Base-by-base conservation (phyloP, 2,888 invertebrate species). In the Sialis fuliginosa region DNA sequence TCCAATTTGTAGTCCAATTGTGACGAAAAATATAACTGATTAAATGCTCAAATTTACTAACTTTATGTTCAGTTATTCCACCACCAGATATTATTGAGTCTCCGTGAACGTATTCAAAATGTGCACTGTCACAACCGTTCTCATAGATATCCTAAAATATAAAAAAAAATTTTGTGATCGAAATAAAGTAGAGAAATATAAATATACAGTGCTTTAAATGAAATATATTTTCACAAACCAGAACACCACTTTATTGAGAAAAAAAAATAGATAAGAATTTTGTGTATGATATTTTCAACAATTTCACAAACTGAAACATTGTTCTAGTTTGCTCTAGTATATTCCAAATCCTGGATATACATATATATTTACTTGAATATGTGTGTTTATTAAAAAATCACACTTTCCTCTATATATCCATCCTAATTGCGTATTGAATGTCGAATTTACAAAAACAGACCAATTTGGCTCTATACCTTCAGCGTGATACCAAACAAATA, bases 401-500 rank as follows among this genome's bases (percentile, higher is more conserved):
- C 85, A 87, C 5, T 85, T 66, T 0, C 90, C 91, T 31, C 81
- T 70, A 57, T 75, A 85, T 0, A 66, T 66, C 77, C 80, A 84
- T 1, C 60, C 52, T 1, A 73, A 71, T 4, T 4, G 22, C 7
- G 57, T 61, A 6, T 64, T 58, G 31, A 83, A 66, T 53, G 78
- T 70, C 0, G 69, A 63, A 0, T 79, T 64, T 4, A 67, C 65
- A 0, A 74, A 68, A 0, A 82, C 67, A 9, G 61, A 58, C 89
- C 89, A 92, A 33, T 64, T 57, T 0, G 90, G 89, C 0, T 73
- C 69, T 0, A 71, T 63, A 1, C 67, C 68, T 54, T 88, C 88
- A 0, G 78, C 80, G 55, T 90, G 84, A 55, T 82, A 75, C 91
- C 90, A 91, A n/a, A 90, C 65, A 65, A 85, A 88, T 6, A 91